A percentile compares a stretch with the other conserved stretches of the same genome.
These are phyloP conservation scores for Microcebus lehilahytsara DNA, from an alignment of 2,113 vertebrate genomes.

Conservation along the genomic window DNA sequence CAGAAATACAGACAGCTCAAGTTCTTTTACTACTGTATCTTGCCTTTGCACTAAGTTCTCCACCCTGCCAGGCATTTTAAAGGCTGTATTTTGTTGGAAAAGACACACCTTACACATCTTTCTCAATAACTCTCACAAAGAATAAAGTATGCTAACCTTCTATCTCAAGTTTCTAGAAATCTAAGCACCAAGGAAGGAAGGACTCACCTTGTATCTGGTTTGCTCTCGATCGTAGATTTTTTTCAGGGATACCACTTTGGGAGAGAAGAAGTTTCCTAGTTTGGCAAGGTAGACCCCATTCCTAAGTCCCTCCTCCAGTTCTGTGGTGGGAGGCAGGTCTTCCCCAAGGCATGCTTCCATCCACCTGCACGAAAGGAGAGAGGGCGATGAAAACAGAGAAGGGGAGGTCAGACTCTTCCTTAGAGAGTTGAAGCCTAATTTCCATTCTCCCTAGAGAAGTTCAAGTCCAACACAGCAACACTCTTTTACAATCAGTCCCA, in stretches of 20 bases:
- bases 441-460: not conserved
- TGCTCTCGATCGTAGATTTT: slow-evolving; percentile 99
- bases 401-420: not conserved
- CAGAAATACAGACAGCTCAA: not conserved
- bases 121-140: not conserved
- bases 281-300: slow-evolving; percentile 98
- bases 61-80: not conserved
- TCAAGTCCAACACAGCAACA: not conserved
- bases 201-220: slow-evolving; percentile 94
- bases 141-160: not conserved
- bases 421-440: not conserved
- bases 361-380: slow-evolving; percentile 86
- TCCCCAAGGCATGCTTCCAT: slow-evolving; percentile 98
- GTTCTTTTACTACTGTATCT: not conserved
- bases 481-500: not conserved
- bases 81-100: not conserved
- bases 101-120: not conserved
- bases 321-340: slow-evolving; percentile 95
- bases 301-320: slow-evolving; percentile 96
- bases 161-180: not conserved
- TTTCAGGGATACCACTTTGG: slow-evolving; percentile 95
- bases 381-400: fast-evolving
- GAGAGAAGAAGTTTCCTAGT: slow-evolving; percentile 97
- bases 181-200: not conserved
- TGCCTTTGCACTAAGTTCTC: not conserved